These are phyloP conservation scores for Uromys caudimaculatus DNA, from an alignment of 2,797 vertebrate species.

Conservation along the genomic window DNA sequence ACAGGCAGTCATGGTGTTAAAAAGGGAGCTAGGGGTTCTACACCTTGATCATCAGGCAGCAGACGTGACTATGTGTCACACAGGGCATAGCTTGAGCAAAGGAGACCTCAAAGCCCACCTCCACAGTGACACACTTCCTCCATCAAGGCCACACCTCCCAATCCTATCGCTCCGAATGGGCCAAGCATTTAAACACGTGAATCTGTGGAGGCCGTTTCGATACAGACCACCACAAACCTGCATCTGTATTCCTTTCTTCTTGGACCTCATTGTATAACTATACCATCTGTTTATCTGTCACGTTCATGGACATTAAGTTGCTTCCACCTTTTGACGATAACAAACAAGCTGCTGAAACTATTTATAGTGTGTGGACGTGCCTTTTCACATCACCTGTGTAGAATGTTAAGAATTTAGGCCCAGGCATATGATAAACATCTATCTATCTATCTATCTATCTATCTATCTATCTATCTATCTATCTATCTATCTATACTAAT, in stretches of 20 bases:
- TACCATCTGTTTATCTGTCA: neutral
- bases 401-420: neutral
- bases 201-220: neutral
- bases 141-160: neutral
- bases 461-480: too few species aligned
- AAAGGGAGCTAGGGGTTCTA: neutral
- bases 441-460: too few species aligned
- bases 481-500: too few species aligned
- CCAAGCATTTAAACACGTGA: neutral
- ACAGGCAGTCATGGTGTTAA: neutral
- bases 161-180: neutral
- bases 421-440: neutral
- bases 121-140: neutral
- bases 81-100: neutral
- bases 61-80: neutral
- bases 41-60: neutral
- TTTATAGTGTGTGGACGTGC: neutral
- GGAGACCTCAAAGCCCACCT: neutral
- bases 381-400: constrained; percentile 8
- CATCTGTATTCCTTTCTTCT: neutral
- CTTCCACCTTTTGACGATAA: neutral
- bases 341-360: neutral
- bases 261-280: neutral
- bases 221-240: neutral
- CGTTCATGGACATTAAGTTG: neutral